Conservation (phyloP, 2,113 vertebrate species). For the Anolis carolinensis region DNA sequence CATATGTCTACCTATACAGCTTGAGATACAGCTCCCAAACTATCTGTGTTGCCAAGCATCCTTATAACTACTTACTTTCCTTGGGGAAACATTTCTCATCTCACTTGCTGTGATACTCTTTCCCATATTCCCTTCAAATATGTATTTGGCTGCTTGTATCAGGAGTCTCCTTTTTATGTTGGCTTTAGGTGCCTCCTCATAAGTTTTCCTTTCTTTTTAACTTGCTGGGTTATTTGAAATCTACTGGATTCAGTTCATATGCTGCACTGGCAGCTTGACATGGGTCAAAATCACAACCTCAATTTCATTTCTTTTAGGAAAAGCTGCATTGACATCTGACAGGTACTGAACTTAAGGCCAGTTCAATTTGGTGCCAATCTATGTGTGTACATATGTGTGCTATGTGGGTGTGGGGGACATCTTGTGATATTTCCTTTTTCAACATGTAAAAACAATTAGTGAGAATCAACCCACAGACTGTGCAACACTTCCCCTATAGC, state of each 20-base stretch:
- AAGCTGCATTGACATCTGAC: not conserved
- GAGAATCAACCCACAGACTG: not conserved
- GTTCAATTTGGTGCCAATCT: not conserved
- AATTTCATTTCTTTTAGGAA: not conserved
- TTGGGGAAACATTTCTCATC: not conserved
- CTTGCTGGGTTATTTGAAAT: not conserved
- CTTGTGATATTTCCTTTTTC: not conserved
- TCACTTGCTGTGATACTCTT: not conserved
- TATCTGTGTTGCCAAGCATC: not conserved
- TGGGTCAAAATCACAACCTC: not conserved
- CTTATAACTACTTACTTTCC: not conserved
- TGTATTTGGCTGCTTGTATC: not conserved
- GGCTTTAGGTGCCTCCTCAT: not conserved
- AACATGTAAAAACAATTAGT: conserved; percentile 5
- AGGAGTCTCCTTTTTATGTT: not conserved
- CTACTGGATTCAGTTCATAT: not conserved
- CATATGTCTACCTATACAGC: not conserved
- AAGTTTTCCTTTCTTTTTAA: not conserved
- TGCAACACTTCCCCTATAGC: not conserved
- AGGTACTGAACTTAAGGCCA: not conserved
- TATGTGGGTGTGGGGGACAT: no score
- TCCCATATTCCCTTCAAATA: not conserved
- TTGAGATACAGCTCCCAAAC: not conserved
- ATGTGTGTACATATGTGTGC: not conserved
- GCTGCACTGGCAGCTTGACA: not conserved